A percentile compares a stretch with the other conserved stretches of the same genome.
Conservation (phyloP, 2,888 invertebrate genomes). For the Baronia brevicornis region DNA sequence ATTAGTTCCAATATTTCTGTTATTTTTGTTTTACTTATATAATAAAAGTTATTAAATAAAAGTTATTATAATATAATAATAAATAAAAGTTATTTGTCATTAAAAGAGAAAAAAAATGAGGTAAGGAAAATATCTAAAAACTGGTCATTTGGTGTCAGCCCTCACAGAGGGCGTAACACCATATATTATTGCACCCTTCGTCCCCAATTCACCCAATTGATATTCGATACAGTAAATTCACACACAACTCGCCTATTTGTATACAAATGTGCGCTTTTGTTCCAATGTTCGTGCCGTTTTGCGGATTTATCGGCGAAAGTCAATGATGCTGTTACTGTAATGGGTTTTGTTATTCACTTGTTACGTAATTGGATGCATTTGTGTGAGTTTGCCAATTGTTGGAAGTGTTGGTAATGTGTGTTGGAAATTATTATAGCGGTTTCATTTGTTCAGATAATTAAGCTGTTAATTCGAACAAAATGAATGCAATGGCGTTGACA, state of each 20-base stretch:
- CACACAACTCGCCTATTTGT: conserved; percentile 65
- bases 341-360: conserved; percentile 11
- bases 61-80: too few relatives aligned
- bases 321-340: conserved; percentile 37
- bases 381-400: conserved; percentile 5
- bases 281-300: conserved; percentile 36
- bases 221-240: conserved; percentile 69
- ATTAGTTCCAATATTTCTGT: too few relatives aligned
- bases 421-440: conserved; percentile 8
- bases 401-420: conserved; percentile 7
- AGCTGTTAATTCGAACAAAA: too few relatives aligned
- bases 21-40: too few relatives aligned
- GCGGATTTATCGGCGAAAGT: conserved; percentile 51
- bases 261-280: conserved; percentile 53
- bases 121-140: too few relatives aligned
- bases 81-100: too few relatives aligned
- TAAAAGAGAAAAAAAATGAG: conserved; percentile 10
- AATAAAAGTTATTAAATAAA: too few relatives aligned
- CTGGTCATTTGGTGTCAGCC: too few relatives aligned
- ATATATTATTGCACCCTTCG: conserved; percentile 39
- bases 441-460: conserved; percentile 1
- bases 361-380: conserved; percentile 4
- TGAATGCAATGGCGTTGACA: too few relatives aligned
- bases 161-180: conserved; percentile 31
- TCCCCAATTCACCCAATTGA: conserved; percentile 52